Percentiles rank a stretch among this genome's conserved stretches.
phyloP scores from a whole-genome alignment of 2,888 invertebrate genomes.

The Drosophila tripunctata region DNA sequence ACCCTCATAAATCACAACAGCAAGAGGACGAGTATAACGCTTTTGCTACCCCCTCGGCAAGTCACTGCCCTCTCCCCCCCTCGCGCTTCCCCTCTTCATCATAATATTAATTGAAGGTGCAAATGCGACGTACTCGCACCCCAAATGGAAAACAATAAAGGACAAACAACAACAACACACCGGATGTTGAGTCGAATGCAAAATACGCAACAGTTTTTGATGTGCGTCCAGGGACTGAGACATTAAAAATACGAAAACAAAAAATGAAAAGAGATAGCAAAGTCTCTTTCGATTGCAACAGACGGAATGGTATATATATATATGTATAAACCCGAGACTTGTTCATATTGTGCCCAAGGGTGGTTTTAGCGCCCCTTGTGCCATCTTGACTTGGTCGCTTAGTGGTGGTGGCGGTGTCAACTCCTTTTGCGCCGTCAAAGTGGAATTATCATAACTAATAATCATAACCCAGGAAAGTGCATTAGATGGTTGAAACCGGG shows the following conservation, averaged over 20 bases:
- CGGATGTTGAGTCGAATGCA: constrained; percentile 61
- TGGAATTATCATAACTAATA: constrained; percentile 77
- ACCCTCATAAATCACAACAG: constrained; percentile 78
- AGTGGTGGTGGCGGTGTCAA: constrained; percentile 53
- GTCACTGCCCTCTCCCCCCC: neutral
- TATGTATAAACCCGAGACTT: constrained; percentile 51
- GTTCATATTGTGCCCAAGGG: constrained; percentile 51
- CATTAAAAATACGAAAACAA: constrained; percentile 15
- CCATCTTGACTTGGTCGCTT: constrained; percentile 44
- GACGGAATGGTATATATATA: constrained; percentile 20
- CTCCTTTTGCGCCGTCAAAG: constrained; percentile 69
- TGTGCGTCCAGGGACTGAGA: constrained; percentile 66
- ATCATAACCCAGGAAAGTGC: constrained; percentile 72
- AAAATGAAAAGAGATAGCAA: constrained; percentile 22
- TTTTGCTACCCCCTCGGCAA: constrained; percentile 18
- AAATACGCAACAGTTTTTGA: constrained; percentile 80
- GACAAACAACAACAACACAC: constrained; percentile 34
- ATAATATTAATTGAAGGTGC: constrained; percentile 77
- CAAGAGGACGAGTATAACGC: constrained; percentile 40
- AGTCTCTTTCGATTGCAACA: constrained; percentile 62
- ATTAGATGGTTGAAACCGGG: constrained; percentile 22
- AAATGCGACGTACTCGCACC: constrained; percentile 77
- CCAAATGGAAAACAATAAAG: constrained; percentile 73
- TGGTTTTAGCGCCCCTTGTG: constrained; percentile 35
- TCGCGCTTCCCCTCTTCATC: constrained; percentile 15